phyloP scores from a whole-genome alignment of 2,888 invertebrate genomes.

The Ctena decussata region DNA sequence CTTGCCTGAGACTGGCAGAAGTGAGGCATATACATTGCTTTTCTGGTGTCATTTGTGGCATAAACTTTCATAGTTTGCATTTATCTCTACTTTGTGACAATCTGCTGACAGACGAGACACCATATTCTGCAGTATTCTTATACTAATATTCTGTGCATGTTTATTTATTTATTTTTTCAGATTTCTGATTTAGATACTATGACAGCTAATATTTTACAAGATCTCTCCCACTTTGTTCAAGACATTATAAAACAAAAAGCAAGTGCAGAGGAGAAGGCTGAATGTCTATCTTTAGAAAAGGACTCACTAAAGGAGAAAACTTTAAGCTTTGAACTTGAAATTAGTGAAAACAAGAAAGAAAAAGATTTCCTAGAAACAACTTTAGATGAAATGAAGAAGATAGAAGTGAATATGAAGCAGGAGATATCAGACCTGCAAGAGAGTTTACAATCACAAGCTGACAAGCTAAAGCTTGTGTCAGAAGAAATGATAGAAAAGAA shows the following conservation, averaged over 20 bases:
- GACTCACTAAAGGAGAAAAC: slow-evolving; percentile 12
- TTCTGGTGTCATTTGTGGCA: no score
- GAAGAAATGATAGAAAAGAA: slow-evolving; percentile 39
- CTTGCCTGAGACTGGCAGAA: no score
- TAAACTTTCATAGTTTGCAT: no score
- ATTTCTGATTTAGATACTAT: slow-evolving; percentile 53
- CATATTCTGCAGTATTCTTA: no score
- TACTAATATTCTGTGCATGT: no score
- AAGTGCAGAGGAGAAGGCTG: slow-evolving; percentile 1
- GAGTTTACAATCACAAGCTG: slow-evolving; percentile 15
- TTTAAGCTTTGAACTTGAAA: slow-evolving; percentile 32
- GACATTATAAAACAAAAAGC: slow-evolving; percentile 37
- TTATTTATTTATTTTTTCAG: slow-evolving; percentile 37
- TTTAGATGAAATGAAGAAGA: slow-evolving; percentile 39
- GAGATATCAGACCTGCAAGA: slow-evolving; percentile 26
- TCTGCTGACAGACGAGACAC: no score
- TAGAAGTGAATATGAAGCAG: slow-evolving; percentile 33
- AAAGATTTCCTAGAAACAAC: slow-evolving; percentile 31
- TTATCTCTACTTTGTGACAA: no score
- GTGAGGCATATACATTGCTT: no score
- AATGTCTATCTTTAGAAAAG: slow-evolving; percentile 17
- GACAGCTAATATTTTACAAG: slow-evolving; percentile 40
- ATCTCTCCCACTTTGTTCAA: slow-evolving; percentile 43
- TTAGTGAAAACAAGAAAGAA: slow-evolving; percentile 29
- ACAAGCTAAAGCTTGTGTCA: slow-evolving; percentile 31